phyloP scores from a whole-genome alignment of 2,113 vertebrate species.

The Chionomys nivalis region DNA sequence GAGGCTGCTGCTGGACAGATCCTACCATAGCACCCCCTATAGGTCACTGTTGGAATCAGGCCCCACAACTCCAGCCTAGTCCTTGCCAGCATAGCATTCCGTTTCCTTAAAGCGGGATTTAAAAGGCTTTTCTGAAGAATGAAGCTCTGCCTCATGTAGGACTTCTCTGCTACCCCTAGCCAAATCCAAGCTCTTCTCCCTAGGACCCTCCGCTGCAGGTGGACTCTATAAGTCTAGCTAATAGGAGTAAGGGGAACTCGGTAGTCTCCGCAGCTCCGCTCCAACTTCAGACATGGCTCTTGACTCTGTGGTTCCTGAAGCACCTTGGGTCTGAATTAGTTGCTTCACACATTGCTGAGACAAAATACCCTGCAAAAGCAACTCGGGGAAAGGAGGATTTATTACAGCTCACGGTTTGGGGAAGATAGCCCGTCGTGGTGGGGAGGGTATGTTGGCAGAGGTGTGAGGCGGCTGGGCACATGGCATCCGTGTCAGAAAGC shows the following conservation, averaged over 20 bases:
- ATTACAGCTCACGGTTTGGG: neutral
- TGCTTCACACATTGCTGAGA: neutral
- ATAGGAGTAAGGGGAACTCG: rapidly evolving
- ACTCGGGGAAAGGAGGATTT: neutral
- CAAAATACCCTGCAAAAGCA: neutral
- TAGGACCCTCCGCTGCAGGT: neutral
- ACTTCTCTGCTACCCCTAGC: neutral
- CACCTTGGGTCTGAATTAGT: neutral
- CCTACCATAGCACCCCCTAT: rapidly evolving
- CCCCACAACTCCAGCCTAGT: rapidly evolving
- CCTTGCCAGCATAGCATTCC: rapidly evolving
- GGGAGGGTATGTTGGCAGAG: neutral
- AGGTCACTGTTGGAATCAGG: rapidly evolving
- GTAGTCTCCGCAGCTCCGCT: rapidly evolving
- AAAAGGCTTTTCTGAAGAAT: too few species aligned
- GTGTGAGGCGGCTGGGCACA: neutral
- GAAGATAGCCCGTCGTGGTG: rapidly evolving
- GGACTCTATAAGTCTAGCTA: neutral
- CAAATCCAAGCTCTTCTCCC: rapidly evolving
- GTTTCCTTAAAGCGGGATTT: too few species aligned
- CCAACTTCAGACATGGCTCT: neutral
- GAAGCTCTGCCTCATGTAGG: too few species aligned
- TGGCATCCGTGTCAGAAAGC: neutral
- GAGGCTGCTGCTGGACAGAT: neutral
- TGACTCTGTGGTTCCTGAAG: rapidly evolving